A percentile compares a stretch with the other conserved stretches of the same genome.
Conservation (phyloP, 1,140 invertebrate genomes). For the Drosophila subpulchrella region DNA sequence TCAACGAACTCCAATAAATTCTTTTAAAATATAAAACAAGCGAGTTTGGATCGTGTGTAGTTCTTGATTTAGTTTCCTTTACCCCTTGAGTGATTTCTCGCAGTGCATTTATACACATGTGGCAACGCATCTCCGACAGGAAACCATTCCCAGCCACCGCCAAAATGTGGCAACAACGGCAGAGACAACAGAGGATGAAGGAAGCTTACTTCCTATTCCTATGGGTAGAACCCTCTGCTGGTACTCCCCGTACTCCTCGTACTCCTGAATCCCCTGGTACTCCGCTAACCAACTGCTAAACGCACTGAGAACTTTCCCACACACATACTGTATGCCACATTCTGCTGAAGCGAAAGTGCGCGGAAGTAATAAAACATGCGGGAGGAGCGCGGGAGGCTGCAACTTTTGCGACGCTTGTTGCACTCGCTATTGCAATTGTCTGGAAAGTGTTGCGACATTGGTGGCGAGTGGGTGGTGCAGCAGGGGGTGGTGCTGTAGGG, state of each 20-base stretch:
- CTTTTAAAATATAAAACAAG: rapidly evolving
- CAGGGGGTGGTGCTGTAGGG: constrained; percentile 4
- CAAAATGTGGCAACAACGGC: constrained; percentile 75
- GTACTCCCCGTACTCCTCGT: neutral
- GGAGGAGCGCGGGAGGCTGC: constrained; percentile 19
- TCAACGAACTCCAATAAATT: neutral
- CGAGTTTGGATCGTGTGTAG: no score
- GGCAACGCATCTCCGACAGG: constrained; percentile 77
- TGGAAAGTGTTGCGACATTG: constrained; percentile 62
- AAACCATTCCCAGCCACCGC: constrained; percentile 76
- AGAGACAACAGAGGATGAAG: constrained; percentile 60
- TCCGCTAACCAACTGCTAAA: constrained; percentile 58
- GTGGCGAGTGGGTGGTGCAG: neutral
- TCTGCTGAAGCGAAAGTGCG: constrained; percentile 73
- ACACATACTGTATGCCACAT: constrained; percentile 53
- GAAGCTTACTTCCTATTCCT: constrained; percentile 57
- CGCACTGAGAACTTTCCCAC: constrained; percentile 75
- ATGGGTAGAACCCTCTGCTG: constrained; percentile 4
- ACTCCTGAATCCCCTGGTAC: neutral
- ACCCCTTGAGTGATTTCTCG: neutral
- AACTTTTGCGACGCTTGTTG: constrained; percentile 67
- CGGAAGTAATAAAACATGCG: constrained; percentile 80
- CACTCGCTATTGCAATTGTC: constrained; percentile 69
- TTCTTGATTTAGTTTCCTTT: neutral
- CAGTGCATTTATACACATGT: constrained; percentile 35